Evolutionary conservation across 2,797 vertebrate species (phyloP).

Genomic region (Amphiprion clarkii): DNA sequence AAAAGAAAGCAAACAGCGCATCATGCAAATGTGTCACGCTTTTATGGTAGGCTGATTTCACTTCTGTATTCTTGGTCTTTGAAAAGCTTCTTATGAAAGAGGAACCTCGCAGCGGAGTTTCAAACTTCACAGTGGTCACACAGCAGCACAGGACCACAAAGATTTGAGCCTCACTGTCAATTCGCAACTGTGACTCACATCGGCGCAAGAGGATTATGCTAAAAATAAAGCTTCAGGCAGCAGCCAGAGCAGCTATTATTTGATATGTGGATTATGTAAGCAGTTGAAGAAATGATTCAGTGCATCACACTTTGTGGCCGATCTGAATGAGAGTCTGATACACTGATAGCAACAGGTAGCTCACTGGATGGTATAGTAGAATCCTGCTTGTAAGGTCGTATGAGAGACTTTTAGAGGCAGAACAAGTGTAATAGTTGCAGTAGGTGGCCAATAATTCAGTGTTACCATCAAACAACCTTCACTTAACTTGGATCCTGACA

Average conservation of each 20-base stretch:
- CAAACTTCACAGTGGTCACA: neutral
- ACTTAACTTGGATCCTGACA: neutral
- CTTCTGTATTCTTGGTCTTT: slow-evolving; percentile 59
- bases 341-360: slow-evolving; percentile 26
- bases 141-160: neutral
- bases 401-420: neutral
- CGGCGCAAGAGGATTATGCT: slow-evolving; percentile 49
- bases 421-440: neutral
- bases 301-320: slow-evolving; percentile 7
- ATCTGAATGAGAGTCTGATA: slow-evolving; percentile 22
- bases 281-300: slow-evolving; percentile 49
- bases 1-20: neutral
- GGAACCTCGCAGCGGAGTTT: slow-evolving; percentile 39
- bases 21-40: slow-evolving; percentile 43
- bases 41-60: slow-evolving; percentile 49
- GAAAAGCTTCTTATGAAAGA: slow-evolving; percentile 36
- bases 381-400: neutral
- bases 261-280: slow-evolving; percentile 49
- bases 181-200: slow-evolving; percentile 37
- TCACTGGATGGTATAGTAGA: neutral
- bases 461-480: neutral
- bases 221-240: slow-evolving; percentile 56
- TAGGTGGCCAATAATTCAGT: too few relatives aligned
- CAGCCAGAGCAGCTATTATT: slow-evolving; percentile 36
- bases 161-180: neutral